Evolutionary conservation across 2,888 invertebrate genomes (phyloP).

Genomic region (Luperina nickerlii): DNA sequence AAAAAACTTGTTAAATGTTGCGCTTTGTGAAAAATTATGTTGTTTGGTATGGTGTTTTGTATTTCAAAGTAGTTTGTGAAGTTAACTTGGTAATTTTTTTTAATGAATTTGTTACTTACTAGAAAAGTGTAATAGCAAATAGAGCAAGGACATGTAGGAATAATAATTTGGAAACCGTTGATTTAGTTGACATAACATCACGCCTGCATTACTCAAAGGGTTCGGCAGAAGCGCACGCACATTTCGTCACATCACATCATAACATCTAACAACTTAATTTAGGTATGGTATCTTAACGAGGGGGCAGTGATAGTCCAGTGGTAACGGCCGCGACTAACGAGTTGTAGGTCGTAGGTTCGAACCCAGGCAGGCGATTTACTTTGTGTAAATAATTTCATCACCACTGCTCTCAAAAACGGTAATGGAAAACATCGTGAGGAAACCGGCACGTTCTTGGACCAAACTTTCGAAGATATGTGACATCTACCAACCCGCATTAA

Average conservation of each 20-base stretch:
- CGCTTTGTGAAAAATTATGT: conserved; percentile 10
- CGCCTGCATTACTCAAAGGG: not conserved
- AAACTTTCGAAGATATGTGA: too few species aligned
- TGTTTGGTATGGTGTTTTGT: not conserved
- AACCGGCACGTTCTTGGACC: not conserved
- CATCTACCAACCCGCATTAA: too few species aligned
- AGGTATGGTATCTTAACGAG: too few species aligned
- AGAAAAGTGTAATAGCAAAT: not conserved
- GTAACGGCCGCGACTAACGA: too few species aligned
- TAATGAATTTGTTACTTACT: not conserved
- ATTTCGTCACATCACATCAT: too few species aligned
- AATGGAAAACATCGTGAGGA: not conserved
- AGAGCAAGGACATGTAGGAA: not conserved
- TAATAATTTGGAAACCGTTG: not conserved
- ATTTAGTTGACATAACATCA: not conserved
- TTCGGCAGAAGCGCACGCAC: too few species aligned
- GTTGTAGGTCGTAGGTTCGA: too few species aligned
- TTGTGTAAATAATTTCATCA: not conserved
- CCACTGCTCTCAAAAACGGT: not conserved
- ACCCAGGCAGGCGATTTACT: too few species aligned
- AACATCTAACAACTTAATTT: too few species aligned
- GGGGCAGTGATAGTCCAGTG: too few species aligned
- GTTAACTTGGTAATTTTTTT: not conserved
- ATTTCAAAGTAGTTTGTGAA: not conserved
- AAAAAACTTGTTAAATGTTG: conserved; percentile 24